These are phyloP conservation scores for Lissonota sp. DNA, from an alignment of 2,888 invertebrate genomes.

Conservation along the genomic window DNA sequence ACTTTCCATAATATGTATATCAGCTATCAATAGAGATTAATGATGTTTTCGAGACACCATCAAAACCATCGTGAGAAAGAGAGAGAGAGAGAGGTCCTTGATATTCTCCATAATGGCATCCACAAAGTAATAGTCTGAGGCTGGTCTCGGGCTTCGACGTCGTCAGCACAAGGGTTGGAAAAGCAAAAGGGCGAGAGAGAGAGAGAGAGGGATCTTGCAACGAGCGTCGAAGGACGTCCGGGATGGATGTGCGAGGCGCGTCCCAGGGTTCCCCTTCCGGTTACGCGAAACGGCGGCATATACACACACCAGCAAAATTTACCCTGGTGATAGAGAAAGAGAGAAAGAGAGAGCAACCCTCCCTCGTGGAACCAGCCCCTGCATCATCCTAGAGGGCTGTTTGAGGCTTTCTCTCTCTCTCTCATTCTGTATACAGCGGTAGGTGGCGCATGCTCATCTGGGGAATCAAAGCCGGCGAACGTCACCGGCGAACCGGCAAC, in stretches of 20 bases:
- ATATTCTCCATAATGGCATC: not conserved
- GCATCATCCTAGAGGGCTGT: too few species aligned
- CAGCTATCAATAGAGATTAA: too few species aligned
- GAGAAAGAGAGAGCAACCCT: too few species aligned
- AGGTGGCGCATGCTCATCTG: constrained; percentile 83
- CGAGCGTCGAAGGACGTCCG: constrained; percentile 36
- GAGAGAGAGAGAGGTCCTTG: not conserved
- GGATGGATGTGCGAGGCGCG: constrained; percentile 25
- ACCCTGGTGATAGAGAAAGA: constrained; percentile 48
- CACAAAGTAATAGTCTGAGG: too few species aligned
- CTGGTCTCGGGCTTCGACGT: constrained; percentile 36
- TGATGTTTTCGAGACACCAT: too few species aligned
- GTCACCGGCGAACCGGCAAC: constrained; percentile 80
- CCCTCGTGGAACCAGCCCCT: too few species aligned
- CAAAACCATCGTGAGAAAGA: not conserved
- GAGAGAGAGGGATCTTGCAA: constrained; percentile 46
- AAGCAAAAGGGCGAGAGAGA: constrained; percentile 12
- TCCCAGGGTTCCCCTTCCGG: constrained; percentile 24
- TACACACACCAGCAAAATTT: constrained; percentile 57
- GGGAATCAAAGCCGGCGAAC: constrained; percentile 74
- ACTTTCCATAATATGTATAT: too few species aligned
- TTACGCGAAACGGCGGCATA: constrained; percentile 58
- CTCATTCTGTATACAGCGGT: constrained; percentile 63
- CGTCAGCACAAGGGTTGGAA: not conserved
- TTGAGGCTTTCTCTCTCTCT: constrained; percentile 16